These are phyloP conservation scores for Morinoia aosen DNA, from an alignment of 2,888 invertebrate genomes.

Conservation along the genomic window DNA sequence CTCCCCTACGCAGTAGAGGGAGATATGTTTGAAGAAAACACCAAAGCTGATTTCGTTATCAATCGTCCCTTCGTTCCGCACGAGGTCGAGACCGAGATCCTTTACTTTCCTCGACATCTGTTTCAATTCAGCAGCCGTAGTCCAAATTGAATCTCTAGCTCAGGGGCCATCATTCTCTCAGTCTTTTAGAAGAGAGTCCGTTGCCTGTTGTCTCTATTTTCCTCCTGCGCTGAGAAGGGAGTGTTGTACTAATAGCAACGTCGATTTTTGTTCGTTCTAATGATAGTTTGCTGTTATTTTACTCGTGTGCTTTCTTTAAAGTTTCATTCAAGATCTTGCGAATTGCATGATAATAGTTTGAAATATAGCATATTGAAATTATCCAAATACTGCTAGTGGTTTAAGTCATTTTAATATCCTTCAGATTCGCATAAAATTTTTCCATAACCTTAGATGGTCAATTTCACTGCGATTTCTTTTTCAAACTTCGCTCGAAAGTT, in stretches of 20 bases:
- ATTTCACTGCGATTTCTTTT: not conserved
- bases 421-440: not conserved
- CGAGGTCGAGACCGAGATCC: not conserved
- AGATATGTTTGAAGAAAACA: too few species aligned
- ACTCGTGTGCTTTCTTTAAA: too few species aligned
- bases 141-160: not conserved
- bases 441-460: not conserved
- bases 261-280: not conserved
- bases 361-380: not conserved
- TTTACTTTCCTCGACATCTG: not conserved
- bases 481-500: not conserved
- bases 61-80: not conserved
- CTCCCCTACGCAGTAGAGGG: too few species aligned
- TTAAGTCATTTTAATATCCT: not conserved
- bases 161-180: not conserved
- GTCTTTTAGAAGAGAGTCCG: not conserved
- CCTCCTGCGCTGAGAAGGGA: not conserved
- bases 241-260: too few species aligned
- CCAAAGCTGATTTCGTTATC: too few species aligned
- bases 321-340: too few species aligned
- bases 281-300: too few species aligned
- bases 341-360: too few species aligned
- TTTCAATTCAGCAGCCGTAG: not conserved
- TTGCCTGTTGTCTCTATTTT: not conserved
- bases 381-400: not conserved